Evolutionary conservation across 2,888 invertebrate genomes (phyloP).

Genomic region (Pollenia labialis): DNA sequence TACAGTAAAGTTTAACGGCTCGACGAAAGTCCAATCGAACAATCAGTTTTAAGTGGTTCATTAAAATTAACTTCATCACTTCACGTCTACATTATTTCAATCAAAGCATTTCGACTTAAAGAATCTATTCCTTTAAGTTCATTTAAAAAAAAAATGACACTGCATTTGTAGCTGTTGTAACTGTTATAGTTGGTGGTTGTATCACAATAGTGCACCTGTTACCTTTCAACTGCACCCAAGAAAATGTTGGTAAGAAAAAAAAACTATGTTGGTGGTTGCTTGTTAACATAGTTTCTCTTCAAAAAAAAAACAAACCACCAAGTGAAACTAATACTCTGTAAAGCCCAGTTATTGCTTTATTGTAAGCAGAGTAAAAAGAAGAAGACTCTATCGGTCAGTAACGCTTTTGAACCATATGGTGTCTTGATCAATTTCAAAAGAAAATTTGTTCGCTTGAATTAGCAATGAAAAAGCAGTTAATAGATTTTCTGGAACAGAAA

Average conservation of each 20-base stretch:
- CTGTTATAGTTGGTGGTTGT: not conserved
- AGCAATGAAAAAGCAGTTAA: slow-evolving; percentile 31
- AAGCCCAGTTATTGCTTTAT: slow-evolving; percentile 7
- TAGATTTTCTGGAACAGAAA: slow-evolving; percentile 7
- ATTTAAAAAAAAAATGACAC: slow-evolving; percentile 3
- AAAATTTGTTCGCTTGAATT: slow-evolving; percentile 55
- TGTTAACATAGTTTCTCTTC: slow-evolving; percentile 38
- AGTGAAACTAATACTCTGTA: slow-evolving; percentile 4
- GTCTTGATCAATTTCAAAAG: slow-evolving; percentile 28
- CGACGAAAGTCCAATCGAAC: too few species aligned
- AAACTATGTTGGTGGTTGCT: slow-evolving; percentile 38
- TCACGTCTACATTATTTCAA: too few species aligned
- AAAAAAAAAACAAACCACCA: not conserved
- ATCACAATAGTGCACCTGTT: slow-evolving; percentile 63
- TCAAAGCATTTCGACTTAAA: not conserved
- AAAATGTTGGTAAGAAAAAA: slow-evolving; percentile 58
- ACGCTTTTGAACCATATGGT: slow-evolving; percentile 29
- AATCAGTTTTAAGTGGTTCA: too few species aligned
- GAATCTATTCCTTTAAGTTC: not conserved
- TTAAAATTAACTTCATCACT: too few species aligned
- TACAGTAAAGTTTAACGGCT: too few species aligned
- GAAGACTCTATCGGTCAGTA: slow-evolving; percentile 29
- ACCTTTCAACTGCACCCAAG: slow-evolving; percentile 61
- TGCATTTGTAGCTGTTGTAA: not conserved
- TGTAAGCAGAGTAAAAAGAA: not conserved